Evolutionary conservation across 2,888 invertebrate species (phyloP).

Genomic region (Troilus luridus): DNA sequence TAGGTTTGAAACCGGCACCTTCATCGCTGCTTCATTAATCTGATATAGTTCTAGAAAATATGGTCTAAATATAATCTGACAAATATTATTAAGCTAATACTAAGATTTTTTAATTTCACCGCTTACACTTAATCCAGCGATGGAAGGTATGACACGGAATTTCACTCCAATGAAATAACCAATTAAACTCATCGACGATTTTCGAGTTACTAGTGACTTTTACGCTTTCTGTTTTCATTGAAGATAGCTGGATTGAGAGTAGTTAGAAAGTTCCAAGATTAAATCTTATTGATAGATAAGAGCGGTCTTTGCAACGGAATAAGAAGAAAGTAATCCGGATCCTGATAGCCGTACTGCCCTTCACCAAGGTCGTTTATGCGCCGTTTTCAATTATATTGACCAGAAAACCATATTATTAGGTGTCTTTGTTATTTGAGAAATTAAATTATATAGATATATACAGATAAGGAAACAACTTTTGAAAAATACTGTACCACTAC

Average conservation of each 20-base stretch:
- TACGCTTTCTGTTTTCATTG: conserved; percentile 37
- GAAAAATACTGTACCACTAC: no score
- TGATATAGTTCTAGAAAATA: no score
- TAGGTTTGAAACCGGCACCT: no score
- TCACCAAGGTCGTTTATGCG: not conserved
- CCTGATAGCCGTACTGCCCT: not conserved
- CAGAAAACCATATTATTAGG: not conserved
- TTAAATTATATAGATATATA: no score
- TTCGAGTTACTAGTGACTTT: not conserved
- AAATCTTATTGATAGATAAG: conserved; percentile 5
- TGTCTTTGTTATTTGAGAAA: not conserved
- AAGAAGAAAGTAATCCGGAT: not conserved
- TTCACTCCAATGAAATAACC: not conserved
- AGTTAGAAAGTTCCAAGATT: conserved; percentile 14
- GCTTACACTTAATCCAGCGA: not conserved
- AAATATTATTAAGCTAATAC: not conserved
- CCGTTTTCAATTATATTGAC: not conserved
- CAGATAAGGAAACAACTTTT: no score
- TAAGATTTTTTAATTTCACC: not conserved
- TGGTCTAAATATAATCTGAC: no score
- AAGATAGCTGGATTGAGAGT: not conserved
- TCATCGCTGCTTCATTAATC: no score
- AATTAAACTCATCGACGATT: conserved; percentile 20
- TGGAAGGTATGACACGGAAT: not conserved
- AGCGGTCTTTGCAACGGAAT: not conserved